These are phyloP conservation scores for Plebejus argus DNA, from an alignment of 2,888 invertebrate genomes.

Conservation along the genomic window DNA sequence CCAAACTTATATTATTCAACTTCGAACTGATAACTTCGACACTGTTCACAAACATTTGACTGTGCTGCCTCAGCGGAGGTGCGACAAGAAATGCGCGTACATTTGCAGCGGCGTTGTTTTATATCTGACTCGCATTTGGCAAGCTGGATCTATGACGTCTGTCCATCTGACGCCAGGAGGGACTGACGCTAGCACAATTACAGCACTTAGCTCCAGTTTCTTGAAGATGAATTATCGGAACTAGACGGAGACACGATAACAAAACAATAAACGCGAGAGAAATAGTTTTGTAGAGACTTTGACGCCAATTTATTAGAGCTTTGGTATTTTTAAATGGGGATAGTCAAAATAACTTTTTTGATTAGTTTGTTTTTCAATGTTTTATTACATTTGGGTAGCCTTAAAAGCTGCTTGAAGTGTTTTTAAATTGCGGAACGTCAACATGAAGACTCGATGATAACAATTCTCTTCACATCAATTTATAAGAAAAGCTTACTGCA, in stretches of 20 bases:
- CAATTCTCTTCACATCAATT: background rate
- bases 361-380: background rate
- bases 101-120: slow-evolving; percentile 57
- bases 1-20: slow-evolving; percentile 64
- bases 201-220: slow-evolving; percentile 35
- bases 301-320: background rate
- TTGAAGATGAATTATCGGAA: slow-evolving; percentile 29
- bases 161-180: slow-evolving; percentile 58
- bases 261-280: slow-evolving; percentile 7
- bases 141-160: slow-evolving; percentile 66
- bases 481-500: no score
- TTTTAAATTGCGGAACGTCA: background rate
- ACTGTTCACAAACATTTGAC: slow-evolving; percentile 34
- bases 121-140: slow-evolving; percentile 76
- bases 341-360: background rate
- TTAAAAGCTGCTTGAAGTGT: background rate
- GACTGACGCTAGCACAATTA: slow-evolving; percentile 57
- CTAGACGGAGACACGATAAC: slow-evolving; percentile 9
- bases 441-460: background rate
- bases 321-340: background rate
- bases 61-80: slow-evolving; percentile 42
- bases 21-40: slow-evolving; percentile 61
- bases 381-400: background rate
- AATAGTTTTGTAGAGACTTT: background rate
- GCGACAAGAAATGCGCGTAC: slow-evolving; percentile 58